These are phyloP conservation scores for Otocyon megalotis DNA, from an alignment of 2,113 vertebrate genomes.

Conservation along the genomic window DNA sequence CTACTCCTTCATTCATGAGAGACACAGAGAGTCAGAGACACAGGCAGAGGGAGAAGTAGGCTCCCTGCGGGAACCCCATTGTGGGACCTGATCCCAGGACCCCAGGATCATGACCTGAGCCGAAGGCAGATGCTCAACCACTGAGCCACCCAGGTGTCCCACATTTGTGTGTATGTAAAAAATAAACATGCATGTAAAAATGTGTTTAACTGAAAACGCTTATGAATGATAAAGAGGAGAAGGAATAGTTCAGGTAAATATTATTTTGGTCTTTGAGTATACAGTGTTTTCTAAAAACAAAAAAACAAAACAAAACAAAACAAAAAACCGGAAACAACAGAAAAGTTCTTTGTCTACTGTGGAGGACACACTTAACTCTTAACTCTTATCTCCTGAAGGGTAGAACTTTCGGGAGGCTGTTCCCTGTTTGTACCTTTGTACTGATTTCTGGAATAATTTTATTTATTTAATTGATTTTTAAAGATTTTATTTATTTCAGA, in stretches of 20 bases:
- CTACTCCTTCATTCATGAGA: too few species aligned
- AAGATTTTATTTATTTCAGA: neutral
- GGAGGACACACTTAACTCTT: neutral
- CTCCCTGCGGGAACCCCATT: too few species aligned
- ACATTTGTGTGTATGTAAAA: neutral
- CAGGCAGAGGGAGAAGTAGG: too few species aligned
- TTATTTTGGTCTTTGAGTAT: neutral
- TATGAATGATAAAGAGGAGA: neutral
- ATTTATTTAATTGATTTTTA: neutral
- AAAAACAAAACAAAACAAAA: too few species aligned
- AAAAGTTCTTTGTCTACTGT: neutral
- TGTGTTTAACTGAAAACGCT: neutral
- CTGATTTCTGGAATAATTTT: constrained; percentile 4
- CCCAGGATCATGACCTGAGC: too few species aligned
- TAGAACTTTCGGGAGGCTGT: neutral
- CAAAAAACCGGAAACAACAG: neutral
- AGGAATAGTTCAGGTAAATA: neutral
- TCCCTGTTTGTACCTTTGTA: neutral
- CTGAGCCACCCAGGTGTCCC: too few species aligned
- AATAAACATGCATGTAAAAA: neutral
- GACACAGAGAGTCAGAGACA: too few species aligned
- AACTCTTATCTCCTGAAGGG: neutral
- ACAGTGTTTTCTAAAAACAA: neutral
- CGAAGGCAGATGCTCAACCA: too few species aligned
- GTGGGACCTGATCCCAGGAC: too few species aligned